Conservation (phyloP, 2,113 vertebrate genomes). For the Sinosuthora webbiana region DNA sequence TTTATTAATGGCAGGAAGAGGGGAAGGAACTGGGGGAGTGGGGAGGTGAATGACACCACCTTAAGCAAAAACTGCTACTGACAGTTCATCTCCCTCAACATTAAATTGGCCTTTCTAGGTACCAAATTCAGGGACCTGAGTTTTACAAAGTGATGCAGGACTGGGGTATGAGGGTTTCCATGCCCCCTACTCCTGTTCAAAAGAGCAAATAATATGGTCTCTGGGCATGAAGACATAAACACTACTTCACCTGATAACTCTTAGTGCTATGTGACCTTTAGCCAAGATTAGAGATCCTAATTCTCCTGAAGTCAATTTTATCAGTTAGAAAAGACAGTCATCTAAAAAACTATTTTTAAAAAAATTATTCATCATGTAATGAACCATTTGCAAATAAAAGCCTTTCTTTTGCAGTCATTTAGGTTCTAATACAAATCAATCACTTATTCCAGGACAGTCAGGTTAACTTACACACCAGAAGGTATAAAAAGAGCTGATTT, state of each 20-base stretch:
- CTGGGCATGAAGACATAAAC: background rate
- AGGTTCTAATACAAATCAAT: background rate
- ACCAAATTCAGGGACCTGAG: background rate
- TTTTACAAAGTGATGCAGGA: background rate
- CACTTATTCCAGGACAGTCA: background rate
- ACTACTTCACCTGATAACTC: background rate
- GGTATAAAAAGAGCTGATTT: background rate
- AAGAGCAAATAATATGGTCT: background rate
- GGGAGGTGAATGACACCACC: background rate
- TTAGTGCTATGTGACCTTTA: background rate
- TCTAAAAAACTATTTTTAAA: background rate
- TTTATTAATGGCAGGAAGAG: background rate
- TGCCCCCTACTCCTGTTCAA: too few species aligned
- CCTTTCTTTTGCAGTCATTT: background rate
- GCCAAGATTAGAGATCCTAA: background rate
- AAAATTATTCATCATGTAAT: background rate
- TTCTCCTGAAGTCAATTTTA: background rate
- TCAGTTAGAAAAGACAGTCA: background rate
- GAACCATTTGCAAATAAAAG: background rate
- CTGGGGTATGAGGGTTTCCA: background rate
- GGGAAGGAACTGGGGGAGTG: background rate
- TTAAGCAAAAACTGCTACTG: background rate
- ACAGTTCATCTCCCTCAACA: background rate
- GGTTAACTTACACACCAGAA: background rate
- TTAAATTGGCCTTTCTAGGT: background rate